These are phyloP conservation scores for Syngnathus scovelli DNA, from an alignment of 2,113 vertebrate species.

Conservation along the genomic window DNA sequence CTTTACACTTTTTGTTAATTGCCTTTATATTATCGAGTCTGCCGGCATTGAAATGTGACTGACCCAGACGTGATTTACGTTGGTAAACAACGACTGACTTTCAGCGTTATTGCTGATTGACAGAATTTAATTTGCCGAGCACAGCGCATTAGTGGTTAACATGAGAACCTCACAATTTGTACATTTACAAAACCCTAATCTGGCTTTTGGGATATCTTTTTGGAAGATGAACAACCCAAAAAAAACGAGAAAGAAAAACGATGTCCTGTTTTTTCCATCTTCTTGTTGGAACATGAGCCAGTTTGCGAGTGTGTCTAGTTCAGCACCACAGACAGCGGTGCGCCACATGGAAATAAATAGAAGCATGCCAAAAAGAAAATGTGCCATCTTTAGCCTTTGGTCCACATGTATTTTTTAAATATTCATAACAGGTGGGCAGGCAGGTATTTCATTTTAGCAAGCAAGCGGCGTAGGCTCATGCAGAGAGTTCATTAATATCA, in stretches of 20 bases:
- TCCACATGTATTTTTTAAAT: conserved; percentile 37
- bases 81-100: neutral
- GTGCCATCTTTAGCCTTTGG: conserved; percentile 43
- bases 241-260: neutral
- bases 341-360: conserved; percentile 12
- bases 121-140: neutral
- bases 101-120: neutral
- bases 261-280: neutral
- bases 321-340: conserved; percentile 60
- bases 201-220: neutral
- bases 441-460: conserved; percentile 40
- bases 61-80: neutral
- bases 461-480: conserved; percentile 24
- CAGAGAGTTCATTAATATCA: conserved; percentile 54
- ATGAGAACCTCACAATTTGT: neutral
- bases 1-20: neutral
- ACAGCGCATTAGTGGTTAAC: neutral
- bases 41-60: neutral
- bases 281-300: neutral
- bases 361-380: conserved; percentile 29
- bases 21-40: neutral
- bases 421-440: conserved; percentile 51
- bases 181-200: too few species aligned
- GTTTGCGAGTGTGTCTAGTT: conserved; percentile 21
- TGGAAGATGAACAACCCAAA: neutral